Conservation (phyloP, 2,888 invertebrate genomes). For the Hymenopus coronatus region DNA sequence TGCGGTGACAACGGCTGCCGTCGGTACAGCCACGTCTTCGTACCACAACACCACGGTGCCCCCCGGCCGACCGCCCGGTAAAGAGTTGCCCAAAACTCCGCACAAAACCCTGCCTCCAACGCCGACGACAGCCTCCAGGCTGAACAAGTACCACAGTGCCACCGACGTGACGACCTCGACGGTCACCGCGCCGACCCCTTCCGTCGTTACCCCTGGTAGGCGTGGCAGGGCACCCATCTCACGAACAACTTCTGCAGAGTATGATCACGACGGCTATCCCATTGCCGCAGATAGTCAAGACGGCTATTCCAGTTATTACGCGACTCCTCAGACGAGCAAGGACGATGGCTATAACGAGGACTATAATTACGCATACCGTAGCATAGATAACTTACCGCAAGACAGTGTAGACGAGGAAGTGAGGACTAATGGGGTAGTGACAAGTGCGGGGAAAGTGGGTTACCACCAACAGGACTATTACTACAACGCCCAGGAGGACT, state of each 20-base stretch:
- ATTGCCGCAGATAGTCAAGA: slow-evolving; percentile 39
- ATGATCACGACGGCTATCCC: slow-evolving; percentile 42
- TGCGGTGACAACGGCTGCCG: slow-evolving; percentile 43
- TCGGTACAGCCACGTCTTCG: slow-evolving; percentile 46
- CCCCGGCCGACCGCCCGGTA: background rate
- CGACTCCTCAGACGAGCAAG: slow-evolving; percentile 36
- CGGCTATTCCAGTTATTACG: slow-evolving; percentile 12
- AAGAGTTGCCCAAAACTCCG: slow-evolving; percentile 5
- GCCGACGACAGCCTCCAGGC: background rate
- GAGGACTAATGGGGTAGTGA: slow-evolving; percentile 3
- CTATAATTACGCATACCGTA: slow-evolving; percentile 68
- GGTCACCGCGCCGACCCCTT: slow-evolving; percentile 9
- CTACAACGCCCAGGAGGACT: slow-evolving; percentile 39
- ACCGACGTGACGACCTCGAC: slow-evolving; percentile 24
- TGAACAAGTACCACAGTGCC: slow-evolving; percentile 45
- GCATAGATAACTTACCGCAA: slow-evolving; percentile 57
- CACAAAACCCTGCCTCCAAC: slow-evolving; percentile 38
- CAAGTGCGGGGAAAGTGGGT: background rate
- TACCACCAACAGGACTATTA: slow-evolving; percentile 27
- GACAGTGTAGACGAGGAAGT: slow-evolving; percentile 28
- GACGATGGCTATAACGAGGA: slow-evolving; percentile 60
- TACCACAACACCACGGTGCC: slow-evolving; percentile 40
- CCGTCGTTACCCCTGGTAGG: slow-evolving; percentile 1
- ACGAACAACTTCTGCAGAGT: slow-evolving; percentile 47
- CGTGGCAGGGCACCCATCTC: slow-evolving; percentile 40